Evolutionary conservation across 2,113 vertebrate species (phyloP).

Genomic region (Prochilodus magdalenae): DNA sequence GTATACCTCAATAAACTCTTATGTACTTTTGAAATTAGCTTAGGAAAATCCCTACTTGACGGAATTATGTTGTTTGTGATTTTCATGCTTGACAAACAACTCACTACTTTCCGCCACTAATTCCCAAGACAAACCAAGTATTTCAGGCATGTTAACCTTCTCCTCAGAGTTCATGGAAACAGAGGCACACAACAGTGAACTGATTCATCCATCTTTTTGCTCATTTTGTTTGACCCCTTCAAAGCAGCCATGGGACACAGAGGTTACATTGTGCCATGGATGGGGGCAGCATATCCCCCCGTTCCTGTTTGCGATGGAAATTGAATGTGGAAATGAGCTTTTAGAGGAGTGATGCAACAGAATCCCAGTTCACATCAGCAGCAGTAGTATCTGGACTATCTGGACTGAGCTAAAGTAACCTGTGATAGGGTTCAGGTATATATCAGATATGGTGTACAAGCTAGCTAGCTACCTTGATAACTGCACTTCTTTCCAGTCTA

Average conservation of each 20-base stretch:
- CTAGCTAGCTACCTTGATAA: too few species aligned
- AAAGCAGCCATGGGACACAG: constrained; percentile 29
- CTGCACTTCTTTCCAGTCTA: too few species aligned
- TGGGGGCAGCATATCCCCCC: neutral
- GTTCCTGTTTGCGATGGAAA: neutral
- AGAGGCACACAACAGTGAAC: constrained; percentile 42
- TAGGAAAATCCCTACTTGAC: neutral
- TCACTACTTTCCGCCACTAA: constrained; percentile 3
- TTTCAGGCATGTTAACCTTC: constrained; percentile 41
- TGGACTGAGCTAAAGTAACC: too few species aligned
- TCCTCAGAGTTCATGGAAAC: constrained; percentile 22
- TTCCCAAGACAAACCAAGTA: constrained; percentile 39
- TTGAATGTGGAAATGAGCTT: neutral
- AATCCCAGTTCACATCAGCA: neutral
- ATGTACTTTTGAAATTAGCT: constrained; percentile 18
- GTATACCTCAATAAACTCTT: constrained; percentile 7
- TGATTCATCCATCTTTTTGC: constrained; percentile 41
- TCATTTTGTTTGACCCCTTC: neutral
- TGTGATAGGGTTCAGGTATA: too few species aligned
- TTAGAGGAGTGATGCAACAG: neutral
- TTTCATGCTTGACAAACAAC: constrained; percentile 24
- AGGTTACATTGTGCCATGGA: constrained; percentile 26
- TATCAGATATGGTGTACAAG: too few species aligned
- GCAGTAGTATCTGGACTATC: too few species aligned
- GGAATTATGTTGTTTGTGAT: constrained; percentile 26